Percentiles rank a stretch among this genome's conserved stretches.
phyloP scores from a whole-genome alignment of 2,888 invertebrate species.

The Thelaira solivaga region DNA sequence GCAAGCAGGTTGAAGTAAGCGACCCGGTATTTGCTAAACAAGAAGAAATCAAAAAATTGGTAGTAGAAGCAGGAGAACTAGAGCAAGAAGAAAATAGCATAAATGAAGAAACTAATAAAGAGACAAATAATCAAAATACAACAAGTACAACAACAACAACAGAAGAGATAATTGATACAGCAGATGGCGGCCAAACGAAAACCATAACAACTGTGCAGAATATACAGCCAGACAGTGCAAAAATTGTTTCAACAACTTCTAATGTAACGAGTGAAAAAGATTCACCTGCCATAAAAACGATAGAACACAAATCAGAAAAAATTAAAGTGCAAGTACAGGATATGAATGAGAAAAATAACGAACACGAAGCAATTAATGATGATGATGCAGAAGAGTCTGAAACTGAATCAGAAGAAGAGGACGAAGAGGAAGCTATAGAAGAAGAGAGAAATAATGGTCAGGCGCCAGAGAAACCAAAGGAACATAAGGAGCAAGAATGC shows the following conservation, averaged over 20 bases:
- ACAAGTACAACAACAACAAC: too few relatives aligned
- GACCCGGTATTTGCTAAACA: neutral
- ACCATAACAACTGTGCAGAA: neutral
- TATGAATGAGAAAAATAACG: neutral
- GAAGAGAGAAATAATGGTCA: neutral
- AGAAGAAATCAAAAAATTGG: neutral
- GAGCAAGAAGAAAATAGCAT: constrained; percentile 5
- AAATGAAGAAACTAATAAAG: constrained; percentile 28
- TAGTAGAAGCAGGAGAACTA: neutral
- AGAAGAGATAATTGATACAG: constrained; percentile 6
- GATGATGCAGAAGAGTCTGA: too few relatives aligned
- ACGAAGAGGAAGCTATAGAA: neutral
- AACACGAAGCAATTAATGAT: neutral
- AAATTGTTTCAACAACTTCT: neutral
- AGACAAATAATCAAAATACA: too few relatives aligned
- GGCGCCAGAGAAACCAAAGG: neutral
- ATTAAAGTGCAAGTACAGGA: neutral
- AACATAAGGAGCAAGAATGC: neutral
- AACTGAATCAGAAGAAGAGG: neutral
- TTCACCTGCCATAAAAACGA: neutral
- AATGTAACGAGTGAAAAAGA: neutral
- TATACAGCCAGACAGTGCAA: neutral
- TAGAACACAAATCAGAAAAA: constrained; percentile 16
- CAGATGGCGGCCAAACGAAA: neutral
- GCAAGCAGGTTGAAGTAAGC: neutral